Conservation (phyloP, 2,888 invertebrate genomes). For the Lepeophtheirus nordmannii region DNA sequence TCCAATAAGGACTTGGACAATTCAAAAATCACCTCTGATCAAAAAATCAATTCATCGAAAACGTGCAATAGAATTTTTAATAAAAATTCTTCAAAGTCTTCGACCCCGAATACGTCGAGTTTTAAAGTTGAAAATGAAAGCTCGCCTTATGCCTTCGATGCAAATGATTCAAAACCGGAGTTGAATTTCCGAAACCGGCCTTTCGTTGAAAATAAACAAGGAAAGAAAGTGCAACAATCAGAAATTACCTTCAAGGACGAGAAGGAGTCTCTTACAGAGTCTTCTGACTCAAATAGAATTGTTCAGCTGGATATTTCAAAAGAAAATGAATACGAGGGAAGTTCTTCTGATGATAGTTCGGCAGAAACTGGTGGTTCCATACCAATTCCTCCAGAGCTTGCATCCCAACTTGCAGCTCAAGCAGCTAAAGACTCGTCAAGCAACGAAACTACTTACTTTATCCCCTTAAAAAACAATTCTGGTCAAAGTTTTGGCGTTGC, state of each 20-base stretch:
- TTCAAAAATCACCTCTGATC: neutral
- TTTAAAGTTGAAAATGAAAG: slow-evolving; percentile 44
- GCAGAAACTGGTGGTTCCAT: slow-evolving; percentile 3
- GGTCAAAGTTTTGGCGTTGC: slow-evolving; percentile 45
- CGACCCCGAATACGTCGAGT: neutral
- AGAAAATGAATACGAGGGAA: neutral
- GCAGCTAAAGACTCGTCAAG: neutral
- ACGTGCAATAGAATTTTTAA: neutral
- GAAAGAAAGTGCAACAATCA: neutral
- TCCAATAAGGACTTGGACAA: neutral
- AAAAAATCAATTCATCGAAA: neutral
- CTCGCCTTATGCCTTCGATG: slow-evolving; percentile 55
- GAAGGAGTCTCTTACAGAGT: neutral
- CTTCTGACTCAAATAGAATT: neutral
- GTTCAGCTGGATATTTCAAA: neutral
- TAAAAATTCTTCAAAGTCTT: neutral
- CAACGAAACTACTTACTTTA: slow-evolving; percentile 33
- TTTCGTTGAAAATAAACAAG: neutral
- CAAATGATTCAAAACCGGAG: slow-evolving; percentile 44
- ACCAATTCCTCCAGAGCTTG: slow-evolving; percentile 16
- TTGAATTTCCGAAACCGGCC: slow-evolving; percentile 22
- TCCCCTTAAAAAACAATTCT: slow-evolving; percentile 31
- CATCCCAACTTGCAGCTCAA: slow-evolving; percentile 17
- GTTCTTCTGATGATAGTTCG: neutral
- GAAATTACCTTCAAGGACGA: neutral